These are phyloP conservation scores for Ethmia dodecea DNA, from an alignment of 2,888 invertebrate species.

Conservation along the genomic window DNA sequence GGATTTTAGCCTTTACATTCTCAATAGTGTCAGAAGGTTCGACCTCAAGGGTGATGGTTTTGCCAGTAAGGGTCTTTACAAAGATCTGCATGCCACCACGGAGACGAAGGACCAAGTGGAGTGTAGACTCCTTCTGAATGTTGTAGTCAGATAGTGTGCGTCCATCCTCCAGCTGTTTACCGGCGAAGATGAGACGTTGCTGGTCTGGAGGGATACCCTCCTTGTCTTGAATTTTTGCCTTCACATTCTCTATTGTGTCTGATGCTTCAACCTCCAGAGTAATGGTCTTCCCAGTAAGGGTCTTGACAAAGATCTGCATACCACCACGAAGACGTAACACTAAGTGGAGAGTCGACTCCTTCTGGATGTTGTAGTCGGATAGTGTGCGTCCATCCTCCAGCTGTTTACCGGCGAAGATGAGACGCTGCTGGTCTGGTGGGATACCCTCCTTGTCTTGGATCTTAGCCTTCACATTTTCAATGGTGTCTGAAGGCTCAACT, in stretches of 20 bases:
- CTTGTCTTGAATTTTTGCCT: conserved; percentile 25
- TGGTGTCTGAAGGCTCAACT: conserved; percentile 32
- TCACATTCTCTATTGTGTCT: conserved; percentile 25
- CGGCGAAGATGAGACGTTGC: conserved; percentile 23
- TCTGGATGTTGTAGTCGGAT: conserved; percentile 30
- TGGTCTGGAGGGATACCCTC: conserved; percentile 25
- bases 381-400: conserved; percentile 32
- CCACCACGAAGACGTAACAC: conserved; percentile 26
- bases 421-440: conserved; percentile 33
- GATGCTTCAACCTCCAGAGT: conserved; percentile 30
- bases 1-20: conserved; percentile 25
- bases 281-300: conserved; percentile 33
- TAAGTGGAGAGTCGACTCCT: conserved; percentile 25
- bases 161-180: conserved; percentile 23
- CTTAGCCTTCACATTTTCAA: conserved; percentile 35
- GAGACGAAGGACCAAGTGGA: conserved; percentile 26
- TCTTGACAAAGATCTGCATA: conserved; percentile 28
- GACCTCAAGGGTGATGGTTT: conserved; percentile 25
- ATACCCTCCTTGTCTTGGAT: conserved; percentile 36
- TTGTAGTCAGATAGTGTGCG: conserved; percentile 24
- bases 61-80: conserved; percentile 24
- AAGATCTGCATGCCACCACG: conserved; percentile 27
- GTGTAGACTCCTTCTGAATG: conserved; percentile 27
- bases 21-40: conserved; percentile 25
- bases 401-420: conserved; percentile 35